A percentile compares a stretch with the other conserved stretches of the same genome.
phyloP scores from a whole-genome alignment of 1,140 invertebrate species.

The Meloidogyne hapla region DNA sequence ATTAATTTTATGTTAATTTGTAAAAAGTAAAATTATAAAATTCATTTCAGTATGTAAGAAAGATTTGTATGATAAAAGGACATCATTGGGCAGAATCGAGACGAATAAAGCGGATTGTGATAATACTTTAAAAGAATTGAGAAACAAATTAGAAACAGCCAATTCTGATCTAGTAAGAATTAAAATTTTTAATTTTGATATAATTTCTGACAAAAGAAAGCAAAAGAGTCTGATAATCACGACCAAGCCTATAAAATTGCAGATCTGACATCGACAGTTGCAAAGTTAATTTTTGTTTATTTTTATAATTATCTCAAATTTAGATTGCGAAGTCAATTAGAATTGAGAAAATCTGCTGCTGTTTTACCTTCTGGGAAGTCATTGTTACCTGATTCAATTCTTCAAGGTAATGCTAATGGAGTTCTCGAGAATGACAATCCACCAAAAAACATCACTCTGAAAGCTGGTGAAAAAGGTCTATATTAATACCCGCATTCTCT shows the following conservation, averaged over 20 bases:
- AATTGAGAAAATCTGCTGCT: not conserved
- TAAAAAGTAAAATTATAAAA: not conserved
- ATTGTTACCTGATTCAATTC: not conserved
- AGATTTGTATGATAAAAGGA: slow-evolving; percentile 7
- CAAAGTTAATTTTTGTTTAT: not conserved
- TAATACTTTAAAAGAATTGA: not conserved
- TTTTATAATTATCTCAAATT: not conserved
- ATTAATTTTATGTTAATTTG: not conserved
- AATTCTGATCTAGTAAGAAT: not conserved
- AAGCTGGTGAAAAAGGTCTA: not conserved
- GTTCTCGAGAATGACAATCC: not conserved
- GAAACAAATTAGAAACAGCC: not conserved
- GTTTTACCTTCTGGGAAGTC: not conserved
- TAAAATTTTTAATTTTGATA: not conserved
- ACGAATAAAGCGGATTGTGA: not conserved
- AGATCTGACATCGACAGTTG: not conserved
- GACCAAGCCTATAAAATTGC: not conserved
- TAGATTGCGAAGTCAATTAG: slow-evolving; percentile 12
- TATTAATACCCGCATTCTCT: not conserved
- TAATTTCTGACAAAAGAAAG: not conserved
- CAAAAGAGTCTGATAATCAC: not conserved
- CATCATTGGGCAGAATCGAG: not conserved
- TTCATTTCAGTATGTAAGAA: not conserved
- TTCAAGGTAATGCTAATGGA: not conserved
- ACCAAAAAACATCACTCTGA: not conserved